Evolutionary conservation across 2,797 vertebrate species (phyloP), one percentile per base, ranked within the genome.

Genomic region (Chiroxiphia lanceolata): DNA sequence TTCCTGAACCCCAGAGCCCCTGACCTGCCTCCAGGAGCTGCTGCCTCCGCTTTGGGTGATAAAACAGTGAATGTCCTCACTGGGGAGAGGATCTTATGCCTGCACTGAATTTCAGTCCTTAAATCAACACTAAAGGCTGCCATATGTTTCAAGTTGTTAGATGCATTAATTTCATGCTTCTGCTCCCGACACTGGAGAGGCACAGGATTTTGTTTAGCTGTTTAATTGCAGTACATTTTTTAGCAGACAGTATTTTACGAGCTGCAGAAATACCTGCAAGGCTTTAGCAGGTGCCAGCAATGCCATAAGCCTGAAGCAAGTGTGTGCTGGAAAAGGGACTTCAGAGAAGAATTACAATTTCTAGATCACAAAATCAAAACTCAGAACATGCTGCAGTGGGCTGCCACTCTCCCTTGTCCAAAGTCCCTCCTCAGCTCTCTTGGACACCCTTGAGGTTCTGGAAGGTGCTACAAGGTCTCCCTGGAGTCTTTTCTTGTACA

Each of bases 151-250:
- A 29, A 67, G 82, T 79, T 63, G 64, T 59, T 83, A 42, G 70
- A 53, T 27, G 53, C 72, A 53, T 63, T 93, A 21, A 83, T 94
- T 77, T 90, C 72, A 76, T 0, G 9, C 63, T 80, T 61, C 33
- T 61, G 85, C 79, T 83, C 71, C 89, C 0, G 4, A 36, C 34
- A 16, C 71, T 61, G 57, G 63, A 50, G 77, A 82, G 29, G 50
- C 56, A 71, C 23, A 60, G 72, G 86, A 70, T 65, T 84, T 63
- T 22, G 64, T 42, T 80, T 50, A 85, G 67, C 71, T 89, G 38
- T 89, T 85, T 79, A 94, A 94, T 82, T 76, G 87, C 79, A 91
- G 21, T 34, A 27, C 44, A 5, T 63, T 89, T 89, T 72, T 75
- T 18, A 84, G 70, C 75, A 93, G 78, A 45, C 40, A 53, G 38